These are phyloP conservation scores for Xiphophorus couchianus DNA, from an alignment of 2,113 vertebrate species.

Conservation along the genomic window DNA sequence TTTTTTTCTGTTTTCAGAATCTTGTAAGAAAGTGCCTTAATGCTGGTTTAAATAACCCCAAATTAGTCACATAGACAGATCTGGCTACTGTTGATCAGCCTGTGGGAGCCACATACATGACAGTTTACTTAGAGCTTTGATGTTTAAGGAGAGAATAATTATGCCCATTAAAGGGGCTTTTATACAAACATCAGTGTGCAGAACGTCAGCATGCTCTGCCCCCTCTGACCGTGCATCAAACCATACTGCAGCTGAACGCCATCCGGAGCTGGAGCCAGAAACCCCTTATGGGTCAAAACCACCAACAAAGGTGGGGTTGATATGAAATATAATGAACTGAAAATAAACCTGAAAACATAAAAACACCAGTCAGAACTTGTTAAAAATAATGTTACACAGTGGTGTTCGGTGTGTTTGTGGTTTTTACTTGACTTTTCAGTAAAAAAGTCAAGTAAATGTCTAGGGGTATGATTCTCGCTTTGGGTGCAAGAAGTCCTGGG, in stretches of 20 bases:
- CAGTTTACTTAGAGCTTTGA: neutral
- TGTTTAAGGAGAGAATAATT: neutral
- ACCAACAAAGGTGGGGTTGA: neutral
- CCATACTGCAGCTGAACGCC: neutral
- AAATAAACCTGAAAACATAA: neutral
- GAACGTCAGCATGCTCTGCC: neutral
- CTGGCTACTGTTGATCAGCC: neutral
- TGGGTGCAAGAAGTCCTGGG: conserved; percentile 82
- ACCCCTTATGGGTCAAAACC: neutral
- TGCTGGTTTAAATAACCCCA: neutral
- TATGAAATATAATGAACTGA: neutral
- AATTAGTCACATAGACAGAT: neutral
- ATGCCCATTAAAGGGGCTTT: neutral
- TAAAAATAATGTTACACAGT: neutral
- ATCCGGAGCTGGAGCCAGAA: no score
- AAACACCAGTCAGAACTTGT: neutral
- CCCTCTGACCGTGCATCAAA: neutral
- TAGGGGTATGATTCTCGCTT: conserved; percentile 84
- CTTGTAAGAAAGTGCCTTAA: neutral
- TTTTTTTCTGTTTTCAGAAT: neutral
- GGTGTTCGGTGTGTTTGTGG: neutral
- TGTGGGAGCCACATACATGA: neutral
- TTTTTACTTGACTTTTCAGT: no score
- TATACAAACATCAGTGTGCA: neutral
- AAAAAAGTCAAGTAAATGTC: conserved; percentile 33